Percentiles rank a stretch among this genome's conserved stretches.
Evolutionary conservation across 2,113 vertebrate species (phyloP).

Genomic region (Rhabdornis inornatus): DNA sequence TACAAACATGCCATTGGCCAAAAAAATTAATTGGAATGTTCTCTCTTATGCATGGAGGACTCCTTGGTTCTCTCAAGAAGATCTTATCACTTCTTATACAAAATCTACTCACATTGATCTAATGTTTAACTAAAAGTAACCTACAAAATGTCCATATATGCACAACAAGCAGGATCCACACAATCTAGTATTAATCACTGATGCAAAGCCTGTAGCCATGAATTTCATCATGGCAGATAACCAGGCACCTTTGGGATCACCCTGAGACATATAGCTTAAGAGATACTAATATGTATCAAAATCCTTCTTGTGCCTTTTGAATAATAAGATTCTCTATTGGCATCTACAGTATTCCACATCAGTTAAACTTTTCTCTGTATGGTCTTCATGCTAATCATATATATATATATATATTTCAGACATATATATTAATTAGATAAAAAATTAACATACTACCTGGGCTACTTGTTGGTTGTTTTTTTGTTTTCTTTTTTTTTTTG

Average conservation of each 20-base stretch:
- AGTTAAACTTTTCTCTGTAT: background rate
- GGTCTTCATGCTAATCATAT: background rate
- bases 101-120: background rate
- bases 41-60: background rate
- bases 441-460: background rate
- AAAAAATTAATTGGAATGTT: background rate
- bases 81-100: background rate
- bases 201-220: background rate
- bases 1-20: background rate
- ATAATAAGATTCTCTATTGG: background rate
- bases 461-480: background rate
- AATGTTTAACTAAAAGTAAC: background rate
- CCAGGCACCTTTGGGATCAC: background rate
- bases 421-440: background rate
- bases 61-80: fast-evolving
- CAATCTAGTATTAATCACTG: background rate
- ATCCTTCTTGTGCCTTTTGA: background rate
- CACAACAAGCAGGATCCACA: background rate
- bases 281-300: background rate
- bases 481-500: background rate
- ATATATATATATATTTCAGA: background rate
- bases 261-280: background rate
- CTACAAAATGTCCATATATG: background rate
- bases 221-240: background rate
- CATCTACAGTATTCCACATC: background rate